These are phyloP conservation scores for Gymnodraco acuticeps DNA, from an alignment of 2,797 vertebrate genomes.

Conservation along the genomic window DNA sequence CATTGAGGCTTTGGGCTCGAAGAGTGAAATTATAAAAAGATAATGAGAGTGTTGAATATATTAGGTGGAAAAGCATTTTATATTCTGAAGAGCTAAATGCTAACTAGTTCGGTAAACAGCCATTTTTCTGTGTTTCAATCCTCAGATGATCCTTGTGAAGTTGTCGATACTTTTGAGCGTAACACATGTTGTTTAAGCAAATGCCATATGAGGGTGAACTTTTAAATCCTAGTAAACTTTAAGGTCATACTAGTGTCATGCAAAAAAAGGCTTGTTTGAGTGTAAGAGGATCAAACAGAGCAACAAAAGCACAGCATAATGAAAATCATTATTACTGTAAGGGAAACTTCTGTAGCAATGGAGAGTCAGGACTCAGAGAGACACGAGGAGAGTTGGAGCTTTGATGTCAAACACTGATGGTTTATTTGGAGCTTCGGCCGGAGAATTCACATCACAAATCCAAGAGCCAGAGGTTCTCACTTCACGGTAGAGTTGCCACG, in stretches of 20 bases:
- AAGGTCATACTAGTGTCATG: not conserved
- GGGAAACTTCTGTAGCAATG: too few species aligned
- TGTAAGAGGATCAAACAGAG: not conserved
- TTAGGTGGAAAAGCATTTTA: conserved; percentile 2
- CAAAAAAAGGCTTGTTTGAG: conserved; percentile 1
- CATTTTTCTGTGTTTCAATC: not conserved
- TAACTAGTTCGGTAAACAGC: not conserved
- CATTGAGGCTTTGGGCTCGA: not conserved
- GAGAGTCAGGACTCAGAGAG: too few species aligned
- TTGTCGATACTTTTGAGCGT: conserved; percentile 10
- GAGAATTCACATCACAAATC: too few species aligned
- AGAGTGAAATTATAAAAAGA: not conserved
- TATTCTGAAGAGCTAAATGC: not conserved
- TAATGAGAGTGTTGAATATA: conserved; percentile 20
- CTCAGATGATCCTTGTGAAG: conserved; percentile 13
- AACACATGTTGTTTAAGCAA: conserved; percentile 16
- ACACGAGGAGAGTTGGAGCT: too few species aligned
- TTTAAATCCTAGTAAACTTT: not conserved
- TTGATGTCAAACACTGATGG: too few species aligned
- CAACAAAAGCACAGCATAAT: not conserved
- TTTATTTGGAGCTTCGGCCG: too few species aligned
- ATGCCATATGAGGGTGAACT: not conserved
- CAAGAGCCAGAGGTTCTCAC: too few species aligned
- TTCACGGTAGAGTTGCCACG: too few species aligned
- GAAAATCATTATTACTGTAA: not conserved